Base-by-base conservation (phyloP, 2,888 invertebrate genomes). In the Eupeodes latifasciatus region DNA sequence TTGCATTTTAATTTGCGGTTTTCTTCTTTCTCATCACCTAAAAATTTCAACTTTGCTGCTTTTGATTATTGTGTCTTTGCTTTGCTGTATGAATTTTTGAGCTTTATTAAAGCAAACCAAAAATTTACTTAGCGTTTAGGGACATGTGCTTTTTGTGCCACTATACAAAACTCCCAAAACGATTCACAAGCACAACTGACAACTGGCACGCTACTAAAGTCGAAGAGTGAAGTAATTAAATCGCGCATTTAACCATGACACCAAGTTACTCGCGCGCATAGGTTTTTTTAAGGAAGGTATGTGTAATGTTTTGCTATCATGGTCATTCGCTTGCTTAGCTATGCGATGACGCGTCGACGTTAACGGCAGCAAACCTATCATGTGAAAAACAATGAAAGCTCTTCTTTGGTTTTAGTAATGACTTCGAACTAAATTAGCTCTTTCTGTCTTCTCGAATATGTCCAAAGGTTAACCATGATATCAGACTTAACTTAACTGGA, bases 221-320 rank as follows among this genome's bases (percentile, higher is more conserved):
- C 27, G 27, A 27, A 27, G 27, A 27, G 27, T 27, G 55, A 80
- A 79, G 44, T 49, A 72, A 72, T 19, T 49, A 40, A 34, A 59
- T n/a, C 40, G 72, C n/a, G 66, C 16, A 27, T 62, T 74, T 86
- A 81, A 57, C 83, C 79, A 72, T 86, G 86, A 82, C 86, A 82
- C 78, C 66, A 76, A 76, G 82, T 64, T 69, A 57, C 75, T 86
- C 36, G 69, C 19, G 64, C 12, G 55, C 62, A 64, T 80, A 40
- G 40, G 40, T 40, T 40, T 40, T 40, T 27, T 27, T 27, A 27
- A 27, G 27, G 27, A 27, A 27, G 40, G 9, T 9, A 40, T 40
- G 40, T 40, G 40, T 40, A 40, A 27, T 72, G 44, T 72, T 67
- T 27, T 57, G 19, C 57, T 57, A 57, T 57, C 71, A 71, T 57